Conservation (phyloP, 92 coral and sea anemone genomes). For the Zoanthus sociatus region DNA sequence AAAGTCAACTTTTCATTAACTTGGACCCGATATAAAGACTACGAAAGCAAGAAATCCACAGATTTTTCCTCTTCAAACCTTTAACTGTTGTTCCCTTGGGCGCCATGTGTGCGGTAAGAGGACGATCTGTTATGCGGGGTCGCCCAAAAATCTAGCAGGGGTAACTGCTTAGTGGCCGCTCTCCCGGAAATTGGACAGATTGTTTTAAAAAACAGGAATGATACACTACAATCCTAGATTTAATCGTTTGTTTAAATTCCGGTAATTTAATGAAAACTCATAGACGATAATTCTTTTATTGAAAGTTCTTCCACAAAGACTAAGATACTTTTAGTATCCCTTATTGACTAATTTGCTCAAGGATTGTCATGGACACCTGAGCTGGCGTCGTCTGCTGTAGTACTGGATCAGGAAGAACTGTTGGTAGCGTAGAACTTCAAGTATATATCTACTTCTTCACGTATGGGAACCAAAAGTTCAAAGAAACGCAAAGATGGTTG, state of each 20-base stretch:
- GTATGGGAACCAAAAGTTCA: constrained; percentile 11
- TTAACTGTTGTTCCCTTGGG: constrained; percentile 76
- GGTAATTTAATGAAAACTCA: too few relatives aligned
- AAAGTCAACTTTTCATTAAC: background rate
- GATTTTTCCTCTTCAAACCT: background rate
- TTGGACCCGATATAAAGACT: background rate
- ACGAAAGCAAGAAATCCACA: background rate
- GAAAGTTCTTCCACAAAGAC: background rate
- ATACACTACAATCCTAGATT: too few relatives aligned
- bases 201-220: too few relatives aligned
- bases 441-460: too few relatives aligned
- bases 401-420: too few relatives aligned
- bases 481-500: constrained; percentile 1
- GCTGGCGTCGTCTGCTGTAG: background rate
- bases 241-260: too few relatives aligned
- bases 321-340: background rate
- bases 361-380: background rate
- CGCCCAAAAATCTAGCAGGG: constrained; percentile 47
- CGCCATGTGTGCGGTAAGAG: constrained; percentile 97
- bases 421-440: too few relatives aligned
- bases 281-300: background rate
- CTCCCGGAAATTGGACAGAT: background rate
- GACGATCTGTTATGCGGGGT: constrained; percentile 74
- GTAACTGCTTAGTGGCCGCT: constrained; percentile 19
- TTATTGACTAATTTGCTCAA: background rate